These are phyloP conservation scores for Aspidoscelis tigris DNA, from an alignment of 2,113 vertebrate species.

Conservation along the genomic window DNA sequence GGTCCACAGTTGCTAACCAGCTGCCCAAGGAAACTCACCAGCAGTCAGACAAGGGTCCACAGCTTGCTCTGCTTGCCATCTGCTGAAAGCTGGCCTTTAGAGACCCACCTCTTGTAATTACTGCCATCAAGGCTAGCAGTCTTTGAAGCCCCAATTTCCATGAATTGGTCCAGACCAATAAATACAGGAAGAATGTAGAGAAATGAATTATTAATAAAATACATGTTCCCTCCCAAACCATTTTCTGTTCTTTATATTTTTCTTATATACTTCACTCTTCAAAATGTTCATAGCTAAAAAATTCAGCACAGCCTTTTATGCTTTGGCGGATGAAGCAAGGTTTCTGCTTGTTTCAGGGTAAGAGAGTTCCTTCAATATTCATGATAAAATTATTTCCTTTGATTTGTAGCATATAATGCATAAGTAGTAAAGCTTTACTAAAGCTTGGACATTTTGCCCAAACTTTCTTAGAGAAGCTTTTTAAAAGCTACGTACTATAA, in stretches of 20 bases:
- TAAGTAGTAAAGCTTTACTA: background rate
- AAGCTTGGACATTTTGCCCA: background rate
- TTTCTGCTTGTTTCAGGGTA: background rate
- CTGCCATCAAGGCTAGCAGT: no score
- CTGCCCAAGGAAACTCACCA: no score
- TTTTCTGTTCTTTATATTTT: background rate
- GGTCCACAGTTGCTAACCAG: no score
- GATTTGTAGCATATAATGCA: background rate
- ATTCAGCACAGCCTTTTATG: background rate
- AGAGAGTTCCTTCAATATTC: background rate
- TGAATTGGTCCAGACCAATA: no score
- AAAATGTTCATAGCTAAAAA: background rate
- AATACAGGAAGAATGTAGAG: background rate
- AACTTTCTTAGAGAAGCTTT: background rate
- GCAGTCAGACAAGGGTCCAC: no score
- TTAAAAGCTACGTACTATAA: background rate
- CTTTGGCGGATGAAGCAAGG: background rate
- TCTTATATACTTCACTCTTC: background rate
- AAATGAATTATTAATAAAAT: background rate
- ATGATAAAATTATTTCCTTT: background rate
- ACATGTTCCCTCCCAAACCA: background rate
- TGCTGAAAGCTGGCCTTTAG: no score
- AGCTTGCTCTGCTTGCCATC: no score
- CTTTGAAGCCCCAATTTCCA: no score
- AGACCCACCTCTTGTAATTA: no score